phyloP scores from a whole-genome alignment of 2,888 invertebrate species.

The Tethea ocularis region DNA sequence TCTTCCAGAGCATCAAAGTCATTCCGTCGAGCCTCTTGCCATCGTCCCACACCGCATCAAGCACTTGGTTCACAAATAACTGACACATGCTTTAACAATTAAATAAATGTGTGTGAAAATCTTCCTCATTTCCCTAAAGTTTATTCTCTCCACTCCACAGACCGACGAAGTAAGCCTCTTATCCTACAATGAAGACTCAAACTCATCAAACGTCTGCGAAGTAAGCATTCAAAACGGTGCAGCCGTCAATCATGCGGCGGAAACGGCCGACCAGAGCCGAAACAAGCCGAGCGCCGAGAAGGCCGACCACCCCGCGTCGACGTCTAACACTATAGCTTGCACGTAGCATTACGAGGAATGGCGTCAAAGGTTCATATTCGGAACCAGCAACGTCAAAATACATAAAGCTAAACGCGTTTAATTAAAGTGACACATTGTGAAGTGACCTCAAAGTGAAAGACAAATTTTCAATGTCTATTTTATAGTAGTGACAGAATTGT shows the following conservation, averaged over 20 bases:
- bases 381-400: slow-evolving; percentile 50
- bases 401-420: slow-evolving; percentile 48
- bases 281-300: slow-evolving; percentile 38
- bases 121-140: too few species aligned
- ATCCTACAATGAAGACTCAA: slow-evolving; percentile 77
- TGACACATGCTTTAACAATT: too few species aligned
- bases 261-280: slow-evolving; percentile 16
- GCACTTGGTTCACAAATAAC: too few species aligned
- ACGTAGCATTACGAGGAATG: slow-evolving; percentile 78
- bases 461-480: background rate
- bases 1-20: too few species aligned
- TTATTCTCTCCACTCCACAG: slow-evolving; percentile 46
- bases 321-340: slow-evolving; percentile 66
- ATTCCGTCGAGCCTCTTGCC: too few species aligned
- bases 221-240: slow-evolving; percentile 59
- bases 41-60: too few species aligned
- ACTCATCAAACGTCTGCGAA: slow-evolving; percentile 73
- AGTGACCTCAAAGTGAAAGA: slow-evolving; percentile 4
- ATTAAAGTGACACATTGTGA: slow-evolving; percentile 24
- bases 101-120: too few species aligned
- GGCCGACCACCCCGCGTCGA: slow-evolving; percentile 49
- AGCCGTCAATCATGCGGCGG: slow-evolving; percentile 20
- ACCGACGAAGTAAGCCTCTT: slow-evolving; percentile 71
- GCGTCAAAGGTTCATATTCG: slow-evolving; percentile 74
- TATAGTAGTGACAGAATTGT: slow-evolving; percentile 1